Percentiles rank a stretch among this genome's conserved stretches.
These are phyloP conservation scores for Suricata suricatta DNA, from an alignment of 2,113 vertebrate species.

Conservation along the genomic window DNA sequence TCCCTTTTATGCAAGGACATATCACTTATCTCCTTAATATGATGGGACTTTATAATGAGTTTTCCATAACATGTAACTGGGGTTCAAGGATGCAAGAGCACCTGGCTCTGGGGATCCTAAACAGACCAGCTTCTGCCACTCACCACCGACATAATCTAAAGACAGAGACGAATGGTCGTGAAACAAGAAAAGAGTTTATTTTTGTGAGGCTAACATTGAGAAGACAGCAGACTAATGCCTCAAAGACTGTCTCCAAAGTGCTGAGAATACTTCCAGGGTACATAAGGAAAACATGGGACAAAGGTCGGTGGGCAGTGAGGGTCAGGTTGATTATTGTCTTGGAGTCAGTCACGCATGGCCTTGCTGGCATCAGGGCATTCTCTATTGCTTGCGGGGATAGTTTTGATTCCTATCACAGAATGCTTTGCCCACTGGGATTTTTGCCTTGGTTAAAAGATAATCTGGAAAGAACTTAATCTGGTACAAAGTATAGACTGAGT, in stretches of 20 bases:
- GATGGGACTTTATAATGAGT: neutral
- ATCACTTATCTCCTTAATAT: neutral
- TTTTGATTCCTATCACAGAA: neutral
- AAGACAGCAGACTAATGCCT: neutral
- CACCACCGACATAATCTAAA: neutral
- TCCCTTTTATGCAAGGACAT: neutral
- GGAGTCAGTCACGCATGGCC: neutral
- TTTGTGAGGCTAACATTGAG: neutral
- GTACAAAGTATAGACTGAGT: neutral
- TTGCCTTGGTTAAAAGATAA: neutral
- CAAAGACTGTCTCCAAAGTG: neutral
- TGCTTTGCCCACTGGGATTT: neutral
- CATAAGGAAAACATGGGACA: neutral
- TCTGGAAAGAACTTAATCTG: neutral
- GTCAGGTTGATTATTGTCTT: neutral
- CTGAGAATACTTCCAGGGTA: neutral
- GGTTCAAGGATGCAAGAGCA: neutral
- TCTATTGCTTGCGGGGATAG: neutral
- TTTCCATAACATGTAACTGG: neutral
- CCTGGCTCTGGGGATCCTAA: neutral
- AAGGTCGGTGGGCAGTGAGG: neutral
- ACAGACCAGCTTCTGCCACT: neutral
- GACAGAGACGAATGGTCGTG: neutral
- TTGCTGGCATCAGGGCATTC: neutral
- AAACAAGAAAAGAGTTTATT: neutral